These are phyloP conservation scores for Acheta domesticus DNA, from an alignment of 2,888 invertebrate species.

Conservation along the genomic window DNA sequence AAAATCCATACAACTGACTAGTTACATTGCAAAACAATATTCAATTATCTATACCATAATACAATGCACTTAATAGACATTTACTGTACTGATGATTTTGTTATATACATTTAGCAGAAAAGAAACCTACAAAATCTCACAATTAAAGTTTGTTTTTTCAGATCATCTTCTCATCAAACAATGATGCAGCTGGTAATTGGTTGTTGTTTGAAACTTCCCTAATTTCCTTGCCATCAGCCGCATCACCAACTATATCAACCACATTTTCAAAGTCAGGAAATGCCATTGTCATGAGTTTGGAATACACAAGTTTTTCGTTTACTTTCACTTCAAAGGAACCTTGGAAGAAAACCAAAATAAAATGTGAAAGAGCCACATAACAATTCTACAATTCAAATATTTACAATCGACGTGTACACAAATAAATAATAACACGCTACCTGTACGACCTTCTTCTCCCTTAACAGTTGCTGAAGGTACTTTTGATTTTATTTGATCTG, in stretches of 20 bases:
- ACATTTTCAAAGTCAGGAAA: constrained; percentile 70
- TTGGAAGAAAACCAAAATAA: constrained; percentile 45
- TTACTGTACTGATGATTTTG: too few species aligned
- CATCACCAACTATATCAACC: constrained; percentile 57
- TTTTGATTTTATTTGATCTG: constrained; percentile 53
- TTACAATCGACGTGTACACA: not conserved
- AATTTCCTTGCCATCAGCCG: constrained; percentile 56
- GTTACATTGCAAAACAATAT: too few species aligned
- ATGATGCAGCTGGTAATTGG: constrained; percentile 54
- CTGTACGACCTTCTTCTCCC: constrained; percentile 62
- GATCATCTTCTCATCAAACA: constrained; percentile 24
- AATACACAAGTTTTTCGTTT: constrained; percentile 65
- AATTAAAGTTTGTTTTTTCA: too few species aligned
- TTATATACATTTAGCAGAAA: too few species aligned
- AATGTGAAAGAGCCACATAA: not conserved
- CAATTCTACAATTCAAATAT: not conserved
- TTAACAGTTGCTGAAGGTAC: constrained; percentile 56
- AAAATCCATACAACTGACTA: too few species aligned
- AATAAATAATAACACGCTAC: constrained; percentile 44
- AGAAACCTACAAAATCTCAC: too few species aligned
- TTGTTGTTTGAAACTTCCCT: constrained; percentile 57
- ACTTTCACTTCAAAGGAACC: constrained; percentile 71
- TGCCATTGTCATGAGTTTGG: constrained; percentile 68
- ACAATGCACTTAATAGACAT: too few species aligned
- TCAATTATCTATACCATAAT: too few species aligned